Conservation (phyloP, 2,888 invertebrate species). For the Eupithecia vulgata region DNA sequence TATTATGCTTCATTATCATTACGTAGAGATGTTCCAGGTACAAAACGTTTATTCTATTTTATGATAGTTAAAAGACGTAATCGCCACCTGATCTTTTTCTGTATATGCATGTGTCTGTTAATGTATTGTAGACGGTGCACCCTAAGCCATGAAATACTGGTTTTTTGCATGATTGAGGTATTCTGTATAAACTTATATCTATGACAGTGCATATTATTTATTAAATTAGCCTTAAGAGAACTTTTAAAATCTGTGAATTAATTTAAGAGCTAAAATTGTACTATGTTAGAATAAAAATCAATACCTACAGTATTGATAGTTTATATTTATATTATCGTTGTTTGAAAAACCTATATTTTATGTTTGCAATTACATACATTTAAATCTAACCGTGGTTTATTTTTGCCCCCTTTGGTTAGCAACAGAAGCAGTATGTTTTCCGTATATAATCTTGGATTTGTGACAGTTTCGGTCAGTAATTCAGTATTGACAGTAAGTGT, state of each 20-base stretch:
- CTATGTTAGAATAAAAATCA: background rate
- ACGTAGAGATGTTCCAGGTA: too few species aligned
- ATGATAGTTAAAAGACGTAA: too few species aligned
- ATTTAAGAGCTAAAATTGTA: background rate
- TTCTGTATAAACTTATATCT: background rate
- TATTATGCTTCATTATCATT: background rate
- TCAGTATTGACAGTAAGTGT: too few species aligned
- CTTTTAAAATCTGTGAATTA: background rate
- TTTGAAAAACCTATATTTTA: slow-evolving; percentile 11
- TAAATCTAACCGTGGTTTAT: background rate
- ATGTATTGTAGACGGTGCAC: background rate
- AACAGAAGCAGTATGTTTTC: too few species aligned
- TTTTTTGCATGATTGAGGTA: background rate
- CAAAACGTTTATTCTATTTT: too few species aligned
- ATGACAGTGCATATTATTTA: background rate
- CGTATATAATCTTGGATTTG: too few species aligned
- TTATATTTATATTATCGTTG: slow-evolving; percentile 10
- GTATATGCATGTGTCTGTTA: too few species aligned
- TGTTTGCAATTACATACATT: slow-evolving; percentile 17
- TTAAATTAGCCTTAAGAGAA: slow-evolving; percentile 10
- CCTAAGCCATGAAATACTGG: background rate
- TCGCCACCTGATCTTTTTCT: too few species aligned
- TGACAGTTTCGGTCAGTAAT: too few species aligned
- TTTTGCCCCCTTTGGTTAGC: background rate
- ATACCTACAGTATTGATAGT: background rate